Evolutionary conservation across 1,140 invertebrate species (phyloP), one percentile per base, ranked within the genome.

Genomic region (Musca vetustissima): DNA sequence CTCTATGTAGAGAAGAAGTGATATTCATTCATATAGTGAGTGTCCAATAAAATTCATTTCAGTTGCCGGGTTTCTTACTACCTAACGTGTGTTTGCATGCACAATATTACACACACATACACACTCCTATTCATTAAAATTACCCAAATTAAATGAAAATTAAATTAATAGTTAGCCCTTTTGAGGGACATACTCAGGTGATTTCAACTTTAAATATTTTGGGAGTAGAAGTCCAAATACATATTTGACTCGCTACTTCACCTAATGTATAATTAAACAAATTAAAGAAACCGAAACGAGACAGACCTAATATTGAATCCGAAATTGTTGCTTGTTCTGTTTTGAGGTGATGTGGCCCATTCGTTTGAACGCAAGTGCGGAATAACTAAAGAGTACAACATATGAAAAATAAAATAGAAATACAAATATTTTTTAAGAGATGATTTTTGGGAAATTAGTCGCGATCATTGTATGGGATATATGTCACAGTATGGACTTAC

Each of bases 101-200:
- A 59, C 50, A 53, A 17, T 49, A 6, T 28, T 6, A 21, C 22
- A 28, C 11, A 66, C 15, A 53, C 24, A 53, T 11, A 43, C 36
- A 43, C 36, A 43, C 36, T 1, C 13, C 6, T 43, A 43, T 43
- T 13, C 11, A 11, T 1, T 43, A 43, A 66, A 66, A 66, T 66
- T 52, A 66, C 65, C 47, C 65, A 66, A 66, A 66, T 66, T 66
- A 66, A 66, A 67, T 57, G 36, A 13, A 43, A 43, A 43, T 43
- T 43, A 76, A 78, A 78, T 78, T 78, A 73, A 66, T 61, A 61
- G 71, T 75, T 77, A 77, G 75, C 73, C 73, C 55, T 61, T 61
- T 68, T 25, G 76, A 72, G 76, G 76, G 76, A 78, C 72, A 78
- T 74, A 79, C 71, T 79, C 75, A 79, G 70, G 50, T 79, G 77